Conservation (phyloP, 2,113 vertebrate genomes). For the Elachura formosa region DNA sequence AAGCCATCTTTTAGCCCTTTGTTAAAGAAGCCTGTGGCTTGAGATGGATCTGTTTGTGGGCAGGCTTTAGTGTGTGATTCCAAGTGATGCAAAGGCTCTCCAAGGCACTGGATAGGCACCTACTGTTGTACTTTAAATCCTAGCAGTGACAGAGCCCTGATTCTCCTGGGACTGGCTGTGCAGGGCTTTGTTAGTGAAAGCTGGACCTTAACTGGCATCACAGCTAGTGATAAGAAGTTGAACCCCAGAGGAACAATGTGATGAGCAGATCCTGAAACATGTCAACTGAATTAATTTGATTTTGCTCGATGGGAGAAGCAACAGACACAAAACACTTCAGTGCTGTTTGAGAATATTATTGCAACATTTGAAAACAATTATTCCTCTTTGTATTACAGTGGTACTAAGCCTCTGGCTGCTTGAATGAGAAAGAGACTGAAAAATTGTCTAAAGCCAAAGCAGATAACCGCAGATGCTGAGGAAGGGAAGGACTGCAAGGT, state of each 20-base stretch:
- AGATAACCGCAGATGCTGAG: not conserved
- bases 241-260: not conserved
- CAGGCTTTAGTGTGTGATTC: not conserved
- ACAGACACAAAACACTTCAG: not conserved
- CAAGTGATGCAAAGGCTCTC: not conserved
- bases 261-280: not conserved
- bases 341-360: not conserved
- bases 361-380: slow-evolving; percentile 30
- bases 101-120: not conserved
- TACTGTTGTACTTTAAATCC: not conserved
- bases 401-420: slow-evolving; percentile 9
- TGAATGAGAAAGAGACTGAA: not conserved
- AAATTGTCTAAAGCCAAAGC: not conserved
- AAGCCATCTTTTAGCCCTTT: slow-evolving; percentile 41
- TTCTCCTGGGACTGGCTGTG: not conserved
- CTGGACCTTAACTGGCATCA: not conserved
- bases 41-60: slow-evolving; percentile 19
- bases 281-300: not conserved
- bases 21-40: slow-evolving; percentile 8
- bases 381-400: not conserved
- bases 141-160: not conserved
- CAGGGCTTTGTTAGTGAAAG: not conserved
- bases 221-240: not conserved
- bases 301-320: not conserved
- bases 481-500: not conserved